Percentiles rank a stretch among this genome's conserved stretches.
Conservation (phyloP, 2,113 vertebrate genomes). For the Tragulus kanchil region DNA sequence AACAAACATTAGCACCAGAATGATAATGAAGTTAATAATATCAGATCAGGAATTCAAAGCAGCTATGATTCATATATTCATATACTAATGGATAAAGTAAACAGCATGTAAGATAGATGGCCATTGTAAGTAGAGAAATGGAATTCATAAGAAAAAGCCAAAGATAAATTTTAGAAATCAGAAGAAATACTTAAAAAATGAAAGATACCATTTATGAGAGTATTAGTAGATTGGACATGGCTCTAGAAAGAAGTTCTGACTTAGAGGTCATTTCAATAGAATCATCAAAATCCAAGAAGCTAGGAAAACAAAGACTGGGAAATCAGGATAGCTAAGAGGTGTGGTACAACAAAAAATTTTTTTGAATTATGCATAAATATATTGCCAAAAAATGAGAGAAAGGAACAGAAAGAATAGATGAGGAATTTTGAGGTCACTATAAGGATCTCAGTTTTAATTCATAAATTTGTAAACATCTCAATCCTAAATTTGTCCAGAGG, state of each 20-base stretch:
- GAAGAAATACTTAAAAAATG: too few relatives aligned
- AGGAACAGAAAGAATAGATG: not conserved
- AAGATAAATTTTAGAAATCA: too few relatives aligned
- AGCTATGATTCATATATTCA: not conserved
- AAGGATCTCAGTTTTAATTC: not conserved
- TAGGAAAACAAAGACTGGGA: not conserved
- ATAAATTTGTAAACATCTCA: not conserved
- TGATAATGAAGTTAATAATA: not conserved
- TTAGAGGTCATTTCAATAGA: not conserved
- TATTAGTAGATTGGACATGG: too few relatives aligned
- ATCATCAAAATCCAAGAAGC: not conserved
- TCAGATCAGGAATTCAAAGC: not conserved
- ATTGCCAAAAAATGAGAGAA: too few relatives aligned
- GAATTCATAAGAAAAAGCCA: not conserved
- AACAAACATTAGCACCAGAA: not conserved
- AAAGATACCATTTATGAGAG: too few relatives aligned
- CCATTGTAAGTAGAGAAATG: not conserved
- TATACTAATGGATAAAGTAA: not conserved
- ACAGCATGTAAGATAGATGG: not conserved
- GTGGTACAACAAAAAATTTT: too few relatives aligned
- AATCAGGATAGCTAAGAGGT: not conserved
- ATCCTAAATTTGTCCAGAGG: not conserved
- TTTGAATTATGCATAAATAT: too few relatives aligned
- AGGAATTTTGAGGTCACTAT: not conserved
- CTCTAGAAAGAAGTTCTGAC: not conserved